Conservation (phyloP, 2,888 invertebrate genomes). For the Caenorhabditis sp. region DNA sequence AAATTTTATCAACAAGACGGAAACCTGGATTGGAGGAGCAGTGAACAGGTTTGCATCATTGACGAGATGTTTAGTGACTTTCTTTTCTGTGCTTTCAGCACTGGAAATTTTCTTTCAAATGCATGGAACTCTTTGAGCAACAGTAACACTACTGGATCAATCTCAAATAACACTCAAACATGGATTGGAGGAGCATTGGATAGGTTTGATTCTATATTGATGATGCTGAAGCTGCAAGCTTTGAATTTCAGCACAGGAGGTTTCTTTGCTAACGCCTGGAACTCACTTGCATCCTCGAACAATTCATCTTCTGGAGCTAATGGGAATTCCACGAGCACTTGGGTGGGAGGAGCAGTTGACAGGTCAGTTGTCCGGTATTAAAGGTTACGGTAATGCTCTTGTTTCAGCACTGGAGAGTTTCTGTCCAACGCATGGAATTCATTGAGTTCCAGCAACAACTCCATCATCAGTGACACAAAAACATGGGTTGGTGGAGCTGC, state of each 20-base stretch:
- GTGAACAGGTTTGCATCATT: conserved; percentile 4
- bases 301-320: conserved; percentile 8
- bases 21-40: conserved; percentile 25
- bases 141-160: conserved; percentile 1
- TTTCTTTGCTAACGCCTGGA: conserved; percentile 40
- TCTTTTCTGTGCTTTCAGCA: conserved; percentile 5
- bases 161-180: conserved; percentile 8
- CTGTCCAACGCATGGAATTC: conserved; percentile 49
- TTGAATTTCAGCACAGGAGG: conserved; percentile 40
- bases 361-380: background rate
- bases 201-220: background rate
- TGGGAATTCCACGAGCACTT: conserved; percentile 14
- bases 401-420: conserved; percentile 42
- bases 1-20: conserved; percentile 5
- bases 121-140: background rate
- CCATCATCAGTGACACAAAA: conserved; percentile 18
- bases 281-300: conserved; percentile 19
- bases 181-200: conserved; percentile 23
- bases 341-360: conserved; percentile 24
- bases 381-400: background rate
- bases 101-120: conserved; percentile 4
- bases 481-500: conserved; percentile 33
- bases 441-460: conserved; percentile 12
- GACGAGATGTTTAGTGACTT: background rate
- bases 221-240: background rate